These are phyloP conservation scores for Cuculus canorus DNA, from an alignment of 2,797 vertebrate genomes.

Conservation along the genomic window DNA sequence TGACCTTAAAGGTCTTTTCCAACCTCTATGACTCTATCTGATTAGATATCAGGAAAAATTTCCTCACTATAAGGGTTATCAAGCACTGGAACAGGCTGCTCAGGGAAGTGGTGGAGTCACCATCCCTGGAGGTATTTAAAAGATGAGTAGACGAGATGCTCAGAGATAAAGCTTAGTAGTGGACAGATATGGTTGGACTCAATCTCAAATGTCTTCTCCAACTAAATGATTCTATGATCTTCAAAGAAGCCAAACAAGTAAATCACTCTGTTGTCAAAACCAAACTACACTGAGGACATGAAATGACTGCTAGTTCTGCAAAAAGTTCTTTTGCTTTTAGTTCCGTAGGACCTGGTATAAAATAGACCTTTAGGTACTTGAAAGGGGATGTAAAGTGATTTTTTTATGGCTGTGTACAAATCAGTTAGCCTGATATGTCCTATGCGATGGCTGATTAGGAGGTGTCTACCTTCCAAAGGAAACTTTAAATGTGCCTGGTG, in stretches of 20 bases:
- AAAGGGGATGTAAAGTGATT: neutral
- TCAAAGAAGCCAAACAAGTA: neutral
- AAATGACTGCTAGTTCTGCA: neutral
- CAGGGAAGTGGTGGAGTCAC: too few species aligned
- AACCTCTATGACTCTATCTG: neutral
- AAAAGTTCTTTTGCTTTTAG: neutral
- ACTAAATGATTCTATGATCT: too few species aligned
- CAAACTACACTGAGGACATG: neutral
- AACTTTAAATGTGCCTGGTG: rapidly evolving
- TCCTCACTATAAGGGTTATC: too few species aligned
- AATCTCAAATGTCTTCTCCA: too few species aligned
- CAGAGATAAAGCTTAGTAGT: too few species aligned
- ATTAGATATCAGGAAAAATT: too few species aligned
- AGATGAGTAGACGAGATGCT: too few species aligned
- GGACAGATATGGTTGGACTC: too few species aligned
- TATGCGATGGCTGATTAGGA: neutral
- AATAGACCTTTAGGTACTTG: neutral
- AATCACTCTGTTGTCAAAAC: neutral
- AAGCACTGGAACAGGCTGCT: too few species aligned
- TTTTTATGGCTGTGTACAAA: neutral
- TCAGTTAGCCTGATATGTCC: neutral
- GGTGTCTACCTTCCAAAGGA: neutral
- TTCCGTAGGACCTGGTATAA: neutral
- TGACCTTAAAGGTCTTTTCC: too few species aligned
- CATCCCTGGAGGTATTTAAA: too few species aligned